Percentiles rank a stretch among this genome's conserved stretches.
These are phyloP conservation scores for Zonotrichia leucophrys DNA, from an alignment of 2,113 vertebrate genomes.

Conservation along the genomic window DNA sequence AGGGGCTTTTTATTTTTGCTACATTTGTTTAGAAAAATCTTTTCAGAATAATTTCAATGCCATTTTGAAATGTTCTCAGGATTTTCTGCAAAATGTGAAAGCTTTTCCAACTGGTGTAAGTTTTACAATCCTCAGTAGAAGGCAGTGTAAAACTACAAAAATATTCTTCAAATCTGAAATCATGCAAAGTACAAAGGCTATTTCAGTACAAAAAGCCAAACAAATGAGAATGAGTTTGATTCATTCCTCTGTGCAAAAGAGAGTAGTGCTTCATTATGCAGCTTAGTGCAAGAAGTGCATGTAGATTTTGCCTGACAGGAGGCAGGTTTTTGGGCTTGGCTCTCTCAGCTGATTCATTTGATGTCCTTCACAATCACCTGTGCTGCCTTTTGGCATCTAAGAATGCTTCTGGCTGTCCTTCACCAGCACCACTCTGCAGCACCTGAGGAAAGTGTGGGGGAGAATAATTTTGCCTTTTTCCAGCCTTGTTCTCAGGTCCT, in stretches of 20 bases:
- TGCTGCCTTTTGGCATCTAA: neutral
- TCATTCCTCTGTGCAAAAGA: neutral
- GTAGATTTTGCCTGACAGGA: neutral
- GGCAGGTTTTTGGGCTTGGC: neutral
- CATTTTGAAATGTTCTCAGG: neutral
- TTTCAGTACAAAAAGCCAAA: neutral
- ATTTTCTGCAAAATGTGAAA: neutral
- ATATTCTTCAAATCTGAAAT: neutral
- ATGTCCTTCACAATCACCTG: neutral
- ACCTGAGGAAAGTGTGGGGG: neutral
- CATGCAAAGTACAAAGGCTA: neutral
- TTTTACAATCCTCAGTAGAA: slow-evolving; percentile 33
- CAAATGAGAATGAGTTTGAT: neutral
- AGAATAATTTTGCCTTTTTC: neutral
- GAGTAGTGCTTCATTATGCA: neutral
- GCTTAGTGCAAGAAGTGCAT: neutral
- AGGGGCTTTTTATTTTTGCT: neutral
- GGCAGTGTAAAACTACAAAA: slow-evolving; percentile 29
- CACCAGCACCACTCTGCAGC: neutral
- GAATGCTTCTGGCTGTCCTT: neutral
- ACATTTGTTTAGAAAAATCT: neutral
- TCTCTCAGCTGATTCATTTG: neutral
- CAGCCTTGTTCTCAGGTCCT: neutral
- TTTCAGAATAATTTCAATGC: neutral
- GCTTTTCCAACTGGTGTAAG: neutral